A percentile compares a stretch with the other conserved stretches of the same genome.
These are phyloP conservation scores for Xiphophorus couchianus DNA, from an alignment of 2,113 vertebrate genomes.

Conservation along the genomic window DNA sequence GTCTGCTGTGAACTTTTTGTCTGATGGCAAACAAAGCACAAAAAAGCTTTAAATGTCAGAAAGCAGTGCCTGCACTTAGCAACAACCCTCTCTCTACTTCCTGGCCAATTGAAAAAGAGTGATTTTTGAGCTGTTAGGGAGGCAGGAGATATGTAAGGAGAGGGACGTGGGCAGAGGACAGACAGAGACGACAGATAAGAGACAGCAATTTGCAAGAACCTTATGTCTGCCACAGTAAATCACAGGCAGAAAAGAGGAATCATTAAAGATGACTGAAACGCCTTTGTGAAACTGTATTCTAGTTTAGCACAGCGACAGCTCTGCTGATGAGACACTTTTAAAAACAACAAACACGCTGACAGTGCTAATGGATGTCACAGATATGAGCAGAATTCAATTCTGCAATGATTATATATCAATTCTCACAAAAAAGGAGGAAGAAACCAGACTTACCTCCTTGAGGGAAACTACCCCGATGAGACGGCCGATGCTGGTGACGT, in stretches of 20 bases:
- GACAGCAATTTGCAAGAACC: conserved; percentile 54
- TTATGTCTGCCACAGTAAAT: conserved; percentile 59
- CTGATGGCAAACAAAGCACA: conserved; percentile 22
- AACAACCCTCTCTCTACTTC: conserved; percentile 62
- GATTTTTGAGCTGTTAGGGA: conserved; percentile 56
- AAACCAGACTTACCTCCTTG: conserved; percentile 86
- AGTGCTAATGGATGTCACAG: not conserved
- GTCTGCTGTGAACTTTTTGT: too few species aligned
- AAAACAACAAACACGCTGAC: not conserved
- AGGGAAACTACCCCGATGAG: conserved; percentile 95
- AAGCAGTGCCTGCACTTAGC: conserved; percentile 55
- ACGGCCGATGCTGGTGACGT: conserved; percentile 95
- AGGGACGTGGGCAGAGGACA: conserved; percentile 14
- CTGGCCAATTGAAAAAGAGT: conserved; percentile 55
- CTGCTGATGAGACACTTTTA: too few species aligned
- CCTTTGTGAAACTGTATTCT: conserved; percentile 11
- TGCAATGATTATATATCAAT: not conserved
- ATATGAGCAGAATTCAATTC: not conserved
- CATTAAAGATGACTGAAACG: conserved; percentile 35
- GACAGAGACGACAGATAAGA: conserved; percentile 38
- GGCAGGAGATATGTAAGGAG: conserved; percentile 17
- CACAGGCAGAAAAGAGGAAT: conserved; percentile 43
- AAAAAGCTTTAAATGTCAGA: conserved; percentile 73
- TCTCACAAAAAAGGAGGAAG: not conserved
- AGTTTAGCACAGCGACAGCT: conserved; percentile 13